These are phyloP conservation scores for Maniola hyperantus DNA, from an alignment of 2,888 invertebrate genomes.

Conservation along the genomic window DNA sequence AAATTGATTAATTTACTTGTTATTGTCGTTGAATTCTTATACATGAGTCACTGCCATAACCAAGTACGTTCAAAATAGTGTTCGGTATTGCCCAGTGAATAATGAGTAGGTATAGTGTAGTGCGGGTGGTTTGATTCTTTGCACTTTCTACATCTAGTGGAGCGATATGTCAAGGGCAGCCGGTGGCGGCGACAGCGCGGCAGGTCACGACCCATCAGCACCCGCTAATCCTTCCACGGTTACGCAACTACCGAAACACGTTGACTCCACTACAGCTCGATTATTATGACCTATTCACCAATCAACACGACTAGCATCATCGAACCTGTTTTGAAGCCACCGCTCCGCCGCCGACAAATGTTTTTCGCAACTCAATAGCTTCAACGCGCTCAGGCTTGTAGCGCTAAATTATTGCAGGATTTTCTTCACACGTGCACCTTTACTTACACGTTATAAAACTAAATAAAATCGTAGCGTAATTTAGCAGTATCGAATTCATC, in stretches of 20 bases:
- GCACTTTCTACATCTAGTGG: conserved; percentile 67
- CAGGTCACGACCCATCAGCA: conserved; percentile 57
- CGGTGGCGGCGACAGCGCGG: conserved; percentile 47
- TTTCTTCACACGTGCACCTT: conserved; percentile 44
- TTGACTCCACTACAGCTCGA: conserved; percentile 36
- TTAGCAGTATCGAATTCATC: conserved; percentile 3
- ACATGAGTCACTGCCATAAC: background rate
- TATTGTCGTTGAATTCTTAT: no score
- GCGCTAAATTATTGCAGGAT: conserved; percentile 58
- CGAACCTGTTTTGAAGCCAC: conserved; percentile 35
- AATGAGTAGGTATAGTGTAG: conserved; percentile 35
- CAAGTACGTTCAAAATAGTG: conserved; percentile 9
- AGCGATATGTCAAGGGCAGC: conserved; percentile 76
- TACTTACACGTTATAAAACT: background rate
- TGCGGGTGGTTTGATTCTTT: conserved; percentile 42
- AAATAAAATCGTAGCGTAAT: conserved; percentile 13
- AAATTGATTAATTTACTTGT: no score
- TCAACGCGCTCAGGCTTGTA: conserved; percentile 59
- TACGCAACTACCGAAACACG: conserved; percentile 51
- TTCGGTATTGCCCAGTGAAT: conserved; percentile 42
- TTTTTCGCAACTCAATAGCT: conserved; percentile 50
- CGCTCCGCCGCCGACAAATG: conserved; percentile 29
- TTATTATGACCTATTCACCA: conserved; percentile 34
- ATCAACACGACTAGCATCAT: conserved; percentile 33
- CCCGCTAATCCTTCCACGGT: conserved; percentile 50